A percentile compares a stretch with the other conserved stretches of the same genome.
These are phyloP conservation scores for Eledona agricola DNA, from an alignment of 2,888 invertebrate genomes.

Conservation along the genomic window DNA sequence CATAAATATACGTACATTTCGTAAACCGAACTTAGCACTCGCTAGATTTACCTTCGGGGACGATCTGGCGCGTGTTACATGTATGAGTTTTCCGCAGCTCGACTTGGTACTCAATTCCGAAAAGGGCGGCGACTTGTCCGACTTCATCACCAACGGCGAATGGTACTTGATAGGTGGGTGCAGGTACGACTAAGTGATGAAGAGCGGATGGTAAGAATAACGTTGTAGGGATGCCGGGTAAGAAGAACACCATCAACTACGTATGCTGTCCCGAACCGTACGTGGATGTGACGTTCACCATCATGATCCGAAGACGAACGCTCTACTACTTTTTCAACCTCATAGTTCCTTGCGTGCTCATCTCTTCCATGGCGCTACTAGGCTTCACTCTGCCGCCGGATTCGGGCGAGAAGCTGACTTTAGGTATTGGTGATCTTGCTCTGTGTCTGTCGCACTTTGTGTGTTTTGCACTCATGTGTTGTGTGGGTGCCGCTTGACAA, in stretches of 20 bases:
- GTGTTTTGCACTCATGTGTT: constrained; percentile 53
- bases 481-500: constrained; percentile 54
- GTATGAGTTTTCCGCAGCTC: constrained; percentile 72
- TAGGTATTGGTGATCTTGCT: constrained; percentile 71
- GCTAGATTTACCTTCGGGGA: constrained; percentile 24
- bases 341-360: constrained; percentile 98
- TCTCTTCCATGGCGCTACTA: constrained; percentile 97
- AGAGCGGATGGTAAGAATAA: not conserved
- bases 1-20: constrained; percentile 31
- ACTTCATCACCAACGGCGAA: constrained; percentile 99
- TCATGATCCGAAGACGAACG: constrained; percentile 94
- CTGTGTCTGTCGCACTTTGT: constrained; percentile 51
- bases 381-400: constrained; percentile 99
- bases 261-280: constrained; percentile 95
- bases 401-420: constrained; percentile 93
- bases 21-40: constrained; percentile 33
- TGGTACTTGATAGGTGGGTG: constrained; percentile 97
- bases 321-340: constrained; percentile 99
- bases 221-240: constrained; percentile 85
- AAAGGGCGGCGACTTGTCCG: constrained; percentile 92
- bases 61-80: constrained; percentile 51
- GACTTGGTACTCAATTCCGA: constrained; percentile 95
- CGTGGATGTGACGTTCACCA: constrained; percentile 95
- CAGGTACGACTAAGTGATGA: constrained; percentile 1
- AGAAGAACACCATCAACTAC: constrained; percentile 89